Conservation (phyloP, 2,113 vertebrate genomes). For the Pica pica region DNA sequence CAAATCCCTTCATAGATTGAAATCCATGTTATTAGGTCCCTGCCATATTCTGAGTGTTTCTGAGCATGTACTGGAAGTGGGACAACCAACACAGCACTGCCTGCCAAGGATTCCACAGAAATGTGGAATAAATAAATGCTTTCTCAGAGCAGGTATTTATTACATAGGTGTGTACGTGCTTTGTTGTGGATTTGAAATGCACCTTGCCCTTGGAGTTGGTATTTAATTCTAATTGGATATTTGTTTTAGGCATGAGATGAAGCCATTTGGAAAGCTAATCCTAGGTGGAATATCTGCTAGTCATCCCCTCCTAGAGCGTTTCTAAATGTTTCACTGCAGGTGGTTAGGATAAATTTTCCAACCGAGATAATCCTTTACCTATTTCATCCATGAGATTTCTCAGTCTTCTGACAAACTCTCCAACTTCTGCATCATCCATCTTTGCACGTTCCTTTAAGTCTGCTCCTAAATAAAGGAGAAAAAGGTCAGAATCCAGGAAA, state of each 20-base stretch:
- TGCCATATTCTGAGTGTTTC: background rate
- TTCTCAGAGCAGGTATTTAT: background rate
- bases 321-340: background rate
- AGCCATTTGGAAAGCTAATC: background rate
- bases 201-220: background rate
- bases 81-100: background rate
- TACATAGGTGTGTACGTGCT: background rate
- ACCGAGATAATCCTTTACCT: slow-evolving; percentile 67
- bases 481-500: background rate
- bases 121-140: background rate
- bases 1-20: background rate
- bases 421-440: slow-evolving; percentile 83
- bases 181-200: background rate
- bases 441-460: slow-evolving; percentile 90
- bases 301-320: background rate
- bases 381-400: slow-evolving; percentile 90
- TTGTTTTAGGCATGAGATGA: background rate
- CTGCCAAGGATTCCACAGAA: background rate
- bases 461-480: slow-evolving; percentile 73
- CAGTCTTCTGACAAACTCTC: slow-evolving; percentile 83
- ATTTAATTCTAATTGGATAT: background rate
- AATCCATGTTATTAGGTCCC: background rate
- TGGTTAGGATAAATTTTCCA: background rate
- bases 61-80: background rate
- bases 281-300: background rate